These are phyloP conservation scores for Numenius phaeopus DNA, from an alignment of 2,797 vertebrate genomes.

Conservation along the genomic window DNA sequence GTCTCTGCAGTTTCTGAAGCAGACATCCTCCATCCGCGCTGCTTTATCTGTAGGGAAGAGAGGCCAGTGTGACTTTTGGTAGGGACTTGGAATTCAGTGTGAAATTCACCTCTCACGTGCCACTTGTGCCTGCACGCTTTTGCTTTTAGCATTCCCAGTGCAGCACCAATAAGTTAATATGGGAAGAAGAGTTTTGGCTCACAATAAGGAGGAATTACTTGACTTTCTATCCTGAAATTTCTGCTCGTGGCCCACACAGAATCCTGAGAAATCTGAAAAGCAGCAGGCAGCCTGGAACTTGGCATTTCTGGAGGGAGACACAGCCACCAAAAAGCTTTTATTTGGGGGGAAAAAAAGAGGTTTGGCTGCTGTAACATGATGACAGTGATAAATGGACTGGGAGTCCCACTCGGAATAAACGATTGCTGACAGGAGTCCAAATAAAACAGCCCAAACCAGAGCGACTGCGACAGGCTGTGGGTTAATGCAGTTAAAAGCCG, in stretches of 20 bases:
- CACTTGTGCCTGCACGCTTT: not conserved
- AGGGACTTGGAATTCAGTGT: not conserved
- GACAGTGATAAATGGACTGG: slow-evolving; percentile 16
- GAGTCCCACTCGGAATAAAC: slow-evolving; percentile 27
- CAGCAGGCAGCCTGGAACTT: not conserved
- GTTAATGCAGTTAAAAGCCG: not conserved
- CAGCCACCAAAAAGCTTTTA: not conserved
- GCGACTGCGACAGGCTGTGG: fast-evolving
- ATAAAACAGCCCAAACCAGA: not conserved
- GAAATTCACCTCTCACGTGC: not conserved
- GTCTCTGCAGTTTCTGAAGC: not conserved
- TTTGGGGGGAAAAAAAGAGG: not conserved
- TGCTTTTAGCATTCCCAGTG: not conserved
- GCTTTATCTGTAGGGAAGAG: not conserved
- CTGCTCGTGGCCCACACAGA: not conserved
- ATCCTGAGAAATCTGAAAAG: not conserved
- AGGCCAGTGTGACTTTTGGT: not conserved
- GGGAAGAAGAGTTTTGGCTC: not conserved
- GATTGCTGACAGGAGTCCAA: not conserved
- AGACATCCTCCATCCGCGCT: not conserved
- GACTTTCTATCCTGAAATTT: not conserved
- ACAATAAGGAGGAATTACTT: not conserved
- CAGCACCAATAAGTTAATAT: not conserved
- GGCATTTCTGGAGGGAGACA: not conserved
- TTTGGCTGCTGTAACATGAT: slow-evolving; percentile 8